These are phyloP conservation scores for Drosophila kurseongensis DNA, from an alignment of 1,140 invertebrate genomes.

Conservation along the genomic window DNA sequence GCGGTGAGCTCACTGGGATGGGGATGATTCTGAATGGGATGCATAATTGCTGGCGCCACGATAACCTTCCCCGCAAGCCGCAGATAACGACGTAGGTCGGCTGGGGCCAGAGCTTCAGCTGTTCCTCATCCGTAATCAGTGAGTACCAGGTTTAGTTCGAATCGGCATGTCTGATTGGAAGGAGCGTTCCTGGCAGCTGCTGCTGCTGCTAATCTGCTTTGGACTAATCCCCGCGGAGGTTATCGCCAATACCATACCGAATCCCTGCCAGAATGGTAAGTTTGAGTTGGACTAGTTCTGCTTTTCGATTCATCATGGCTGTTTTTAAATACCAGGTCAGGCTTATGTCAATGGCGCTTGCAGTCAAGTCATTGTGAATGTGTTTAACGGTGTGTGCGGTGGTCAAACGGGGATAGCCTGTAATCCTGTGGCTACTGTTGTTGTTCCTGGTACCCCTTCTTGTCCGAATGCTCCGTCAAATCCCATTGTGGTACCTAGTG, in stretches of 20 bases:
- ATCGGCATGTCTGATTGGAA: slow-evolving; percentile 58
- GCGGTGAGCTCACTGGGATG: slow-evolving; percentile 3
- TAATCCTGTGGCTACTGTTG: neutral
- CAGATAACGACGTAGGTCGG: slow-evolving; percentile 25
- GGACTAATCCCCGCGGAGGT: slow-evolving; percentile 7
- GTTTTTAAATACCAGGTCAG: slow-evolving; percentile 17
- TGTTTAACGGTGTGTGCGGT: neutral
- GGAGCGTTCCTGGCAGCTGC: slow-evolving; percentile 22
- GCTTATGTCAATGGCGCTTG: slow-evolving; percentile 15
- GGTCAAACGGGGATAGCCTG: slow-evolving; percentile 9
- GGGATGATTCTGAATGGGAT: slow-evolving; percentile 20
- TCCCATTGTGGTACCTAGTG: slow-evolving; percentile 3
- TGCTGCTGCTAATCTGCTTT: slow-evolving; percentile 31
- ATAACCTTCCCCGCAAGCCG: slow-evolving; percentile 23
- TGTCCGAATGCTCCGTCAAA: slow-evolving; percentile 19
- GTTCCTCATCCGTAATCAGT: slow-evolving; percentile 1
- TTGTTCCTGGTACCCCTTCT: neutral
- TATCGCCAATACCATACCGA: slow-evolving; percentile 18
- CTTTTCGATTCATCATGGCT: neutral
- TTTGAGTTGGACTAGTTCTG: neutral
- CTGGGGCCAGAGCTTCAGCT: neutral
- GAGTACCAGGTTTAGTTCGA: slow-evolving; percentile 39
- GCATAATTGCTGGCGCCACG: slow-evolving; percentile 33
- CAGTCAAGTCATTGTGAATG: slow-evolving; percentile 16
- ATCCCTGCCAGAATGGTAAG: slow-evolving; percentile 33